These are phyloP conservation scores for Myotis yumanensis DNA, from an alignment of 2,113 vertebrate genomes.

Conservation along the genomic window DNA sequence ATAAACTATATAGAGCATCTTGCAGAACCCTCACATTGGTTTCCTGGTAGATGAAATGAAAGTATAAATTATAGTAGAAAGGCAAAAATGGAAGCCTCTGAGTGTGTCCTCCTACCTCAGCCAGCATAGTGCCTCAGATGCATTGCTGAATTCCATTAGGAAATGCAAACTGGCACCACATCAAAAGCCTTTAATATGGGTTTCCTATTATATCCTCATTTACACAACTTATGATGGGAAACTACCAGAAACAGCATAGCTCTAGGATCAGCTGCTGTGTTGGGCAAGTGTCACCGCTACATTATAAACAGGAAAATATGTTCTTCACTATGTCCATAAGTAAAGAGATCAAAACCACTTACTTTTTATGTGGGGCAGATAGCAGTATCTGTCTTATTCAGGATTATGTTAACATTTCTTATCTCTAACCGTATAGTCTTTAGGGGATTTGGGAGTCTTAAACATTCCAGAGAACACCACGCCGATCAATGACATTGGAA, in stretches of 20 bases:
- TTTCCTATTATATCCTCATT: neutral
- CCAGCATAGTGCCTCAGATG: neutral
- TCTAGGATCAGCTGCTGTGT: neutral
- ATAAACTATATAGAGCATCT: neutral
- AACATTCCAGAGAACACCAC: neutral
- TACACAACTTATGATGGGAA: neutral
- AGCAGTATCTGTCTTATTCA: neutral
- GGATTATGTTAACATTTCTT: neutral
- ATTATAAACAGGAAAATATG: neutral
- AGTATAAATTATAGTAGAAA: neutral
- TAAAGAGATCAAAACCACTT: neutral
- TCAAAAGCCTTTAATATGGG: neutral
- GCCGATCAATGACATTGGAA: neutral
- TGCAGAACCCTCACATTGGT: neutral
- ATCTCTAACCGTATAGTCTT: neutral
- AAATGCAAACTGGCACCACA: neutral
- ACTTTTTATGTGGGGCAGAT: neutral
- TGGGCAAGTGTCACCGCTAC: neutral
- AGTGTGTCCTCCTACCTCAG: neutral
- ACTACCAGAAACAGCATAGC: neutral
- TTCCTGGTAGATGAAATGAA: neutral
- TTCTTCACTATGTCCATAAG: neutral
- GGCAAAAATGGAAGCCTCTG: neutral
- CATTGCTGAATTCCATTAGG: neutral
- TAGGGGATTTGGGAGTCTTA: neutral